Conservation (phyloP, 2,113 vertebrate genomes). For the Carassius carassius region DNA sequence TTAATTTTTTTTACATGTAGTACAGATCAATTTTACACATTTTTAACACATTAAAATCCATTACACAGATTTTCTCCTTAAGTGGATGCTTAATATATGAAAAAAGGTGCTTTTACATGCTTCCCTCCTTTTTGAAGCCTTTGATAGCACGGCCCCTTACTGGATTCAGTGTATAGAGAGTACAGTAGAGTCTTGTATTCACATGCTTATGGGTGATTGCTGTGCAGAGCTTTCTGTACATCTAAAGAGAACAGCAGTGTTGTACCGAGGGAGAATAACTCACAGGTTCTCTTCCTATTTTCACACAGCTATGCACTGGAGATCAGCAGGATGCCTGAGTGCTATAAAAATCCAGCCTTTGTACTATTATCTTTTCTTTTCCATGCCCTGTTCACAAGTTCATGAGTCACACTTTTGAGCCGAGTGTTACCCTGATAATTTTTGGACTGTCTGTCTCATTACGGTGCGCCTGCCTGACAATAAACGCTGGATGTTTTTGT, state of each 20-base stretch:
- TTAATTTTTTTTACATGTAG: not conserved
- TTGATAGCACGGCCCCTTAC: not conserved
- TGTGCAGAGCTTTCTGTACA: not conserved
- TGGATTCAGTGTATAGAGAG: not conserved
- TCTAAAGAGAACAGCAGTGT: slow-evolving; percentile 12
- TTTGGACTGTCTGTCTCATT: slow-evolving; percentile 7
- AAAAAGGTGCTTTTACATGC: not conserved
- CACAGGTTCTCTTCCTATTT: slow-evolving; percentile 19
- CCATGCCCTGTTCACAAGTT: not conserved
- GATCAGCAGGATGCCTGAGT: slow-evolving; percentile 24
- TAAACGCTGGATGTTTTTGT: slow-evolving; percentile 7
- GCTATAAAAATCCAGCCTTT: not conserved
- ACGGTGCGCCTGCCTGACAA: slow-evolving; percentile 3
- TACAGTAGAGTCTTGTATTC: slow-evolving; percentile 18
- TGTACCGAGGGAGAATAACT: slow-evolving; percentile 2
- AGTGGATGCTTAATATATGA: not conserved
- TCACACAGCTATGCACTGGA: not conserved
- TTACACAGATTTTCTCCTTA: not conserved
- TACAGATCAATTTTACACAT: not conserved
- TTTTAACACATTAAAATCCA: not conserved
- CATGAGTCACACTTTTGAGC: slow-evolving; percentile 21
- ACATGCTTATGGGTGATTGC: not conserved
- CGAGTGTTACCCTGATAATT: not conserved
- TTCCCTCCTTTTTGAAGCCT: slow-evolving; percentile 1
- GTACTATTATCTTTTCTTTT: slow-evolving; percentile 1